Conservation (phyloP, 2,113 vertebrate species). For the Benitochromis conjunctus region DNA sequence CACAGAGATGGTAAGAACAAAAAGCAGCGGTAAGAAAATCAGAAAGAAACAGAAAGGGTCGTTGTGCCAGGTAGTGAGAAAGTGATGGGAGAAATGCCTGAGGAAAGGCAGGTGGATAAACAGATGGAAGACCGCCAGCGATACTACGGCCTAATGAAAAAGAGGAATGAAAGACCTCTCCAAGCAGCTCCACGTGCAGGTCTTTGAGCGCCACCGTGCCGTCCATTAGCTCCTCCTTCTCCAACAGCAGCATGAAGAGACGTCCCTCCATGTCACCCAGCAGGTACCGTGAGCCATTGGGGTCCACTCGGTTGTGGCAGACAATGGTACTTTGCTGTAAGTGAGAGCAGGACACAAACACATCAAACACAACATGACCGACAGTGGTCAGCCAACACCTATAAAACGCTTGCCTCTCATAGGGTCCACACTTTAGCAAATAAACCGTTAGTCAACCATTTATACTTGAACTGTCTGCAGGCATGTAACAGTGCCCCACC, state of each 20-base stretch:
- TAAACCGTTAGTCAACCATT: neutral
- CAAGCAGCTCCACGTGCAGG: slow-evolving; percentile 90
- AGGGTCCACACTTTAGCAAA: rapidly evolving
- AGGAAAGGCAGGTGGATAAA: slow-evolving; percentile 5
- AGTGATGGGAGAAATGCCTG: neutral
- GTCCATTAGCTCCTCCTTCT: slow-evolving; percentile 98
- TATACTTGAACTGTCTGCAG: neutral
- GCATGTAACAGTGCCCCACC: neutral
- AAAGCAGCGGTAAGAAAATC: neutral
- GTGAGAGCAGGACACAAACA: neutral
- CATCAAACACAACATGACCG: neutral
- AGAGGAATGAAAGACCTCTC: slow-evolving; percentile 79
- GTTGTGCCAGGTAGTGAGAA: neutral
- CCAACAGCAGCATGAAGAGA: slow-evolving; percentile 96
- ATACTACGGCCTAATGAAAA: neutral
- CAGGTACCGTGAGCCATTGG: slow-evolving; percentile 92
- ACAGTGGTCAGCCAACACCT: neutral
- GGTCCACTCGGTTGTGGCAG: slow-evolving; percentile 96
- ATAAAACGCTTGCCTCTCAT: neutral
- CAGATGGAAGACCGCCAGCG: neutral
- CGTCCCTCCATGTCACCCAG: slow-evolving; percentile 98
- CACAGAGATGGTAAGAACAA: neutral
- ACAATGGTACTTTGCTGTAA: slow-evolving; percentile 96
- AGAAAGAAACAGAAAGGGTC: neutral
- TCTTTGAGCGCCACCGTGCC: slow-evolving; percentile 92